These are phyloP conservation scores for Brachynemurus nebulosus DNA, from an alignment of 2,888 invertebrate genomes.

Conservation along the genomic window DNA sequence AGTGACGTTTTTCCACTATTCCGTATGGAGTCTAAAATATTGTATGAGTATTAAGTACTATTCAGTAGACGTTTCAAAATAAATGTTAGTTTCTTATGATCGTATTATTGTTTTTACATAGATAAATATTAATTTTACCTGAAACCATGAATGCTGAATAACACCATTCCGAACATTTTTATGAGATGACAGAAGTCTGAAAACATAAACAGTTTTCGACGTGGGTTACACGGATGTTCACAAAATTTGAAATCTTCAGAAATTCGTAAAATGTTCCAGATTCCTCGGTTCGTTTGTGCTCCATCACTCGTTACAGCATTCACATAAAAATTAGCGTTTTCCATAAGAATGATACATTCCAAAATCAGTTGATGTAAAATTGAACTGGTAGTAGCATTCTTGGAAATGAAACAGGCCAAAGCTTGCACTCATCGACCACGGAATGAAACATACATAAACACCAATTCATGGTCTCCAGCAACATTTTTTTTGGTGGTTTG, in stretches of 20 bases:
- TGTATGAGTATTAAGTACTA: neutral
- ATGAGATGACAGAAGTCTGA: slow-evolving; percentile 21
- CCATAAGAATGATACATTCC: slow-evolving; percentile 18
- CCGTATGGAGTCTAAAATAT: slow-evolving; percentile 2
- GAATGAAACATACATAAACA: slow-evolving; percentile 21
- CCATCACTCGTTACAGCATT: slow-evolving; percentile 20
- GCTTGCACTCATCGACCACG: slow-evolving; percentile 19
- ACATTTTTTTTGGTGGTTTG: slow-evolving; percentile 12
- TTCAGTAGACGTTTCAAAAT: neutral
- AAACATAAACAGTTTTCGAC: slow-evolving; percentile 17
- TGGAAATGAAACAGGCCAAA: slow-evolving; percentile 20
- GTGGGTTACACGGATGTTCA: slow-evolving; percentile 16
- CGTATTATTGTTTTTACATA: neutral
- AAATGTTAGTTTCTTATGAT: neutral
- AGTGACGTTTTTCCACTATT: neutral
- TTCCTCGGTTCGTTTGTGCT: slow-evolving; percentile 19
- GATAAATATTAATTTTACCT: neutral
- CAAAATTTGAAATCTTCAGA: slow-evolving; percentile 14
- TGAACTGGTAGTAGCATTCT: slow-evolving; percentile 15
- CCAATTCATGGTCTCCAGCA: slow-evolving; percentile 20
- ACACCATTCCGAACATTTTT: slow-evolving; percentile 15
- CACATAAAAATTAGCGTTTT: slow-evolving; percentile 15
- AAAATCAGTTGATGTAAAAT: slow-evolving; percentile 18
- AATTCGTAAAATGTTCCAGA: slow-evolving; percentile 19
- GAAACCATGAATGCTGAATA: neutral